Conservation (phyloP, 2,888 invertebrate species). For the Sacculina carcini region DNA sequence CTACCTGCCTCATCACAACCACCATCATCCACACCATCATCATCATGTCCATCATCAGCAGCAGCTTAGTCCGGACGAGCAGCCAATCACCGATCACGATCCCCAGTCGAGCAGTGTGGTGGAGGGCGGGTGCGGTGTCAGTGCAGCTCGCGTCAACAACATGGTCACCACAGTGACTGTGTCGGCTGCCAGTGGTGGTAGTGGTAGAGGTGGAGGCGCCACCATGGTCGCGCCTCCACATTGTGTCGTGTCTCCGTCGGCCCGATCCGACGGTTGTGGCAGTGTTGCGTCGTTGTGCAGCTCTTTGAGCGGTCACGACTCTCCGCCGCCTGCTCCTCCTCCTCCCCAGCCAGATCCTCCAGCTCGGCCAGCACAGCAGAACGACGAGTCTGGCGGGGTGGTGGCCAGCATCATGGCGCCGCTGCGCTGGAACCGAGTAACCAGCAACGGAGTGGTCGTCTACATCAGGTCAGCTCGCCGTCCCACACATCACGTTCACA, state of each 20-base stretch:
- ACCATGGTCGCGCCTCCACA: slow-evolving; percentile 16
- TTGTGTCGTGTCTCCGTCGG: slow-evolving; percentile 32
- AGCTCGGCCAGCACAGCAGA: background rate
- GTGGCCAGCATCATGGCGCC: background rate
- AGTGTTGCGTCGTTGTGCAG: slow-evolving; percentile 29
- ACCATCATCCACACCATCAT: too few relatives aligned
- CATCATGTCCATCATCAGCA: too few relatives aligned
- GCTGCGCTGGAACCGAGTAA: background rate
- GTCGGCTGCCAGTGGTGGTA: background rate
- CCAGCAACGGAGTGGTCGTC: slow-evolving; percentile 1
- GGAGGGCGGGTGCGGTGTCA: too few relatives aligned
- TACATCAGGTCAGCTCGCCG: background rate
- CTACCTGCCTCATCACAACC: too few relatives aligned
- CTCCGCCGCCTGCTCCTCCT: background rate
- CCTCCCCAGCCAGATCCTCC: too few relatives aligned
- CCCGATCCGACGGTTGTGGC: slow-evolving; percentile 31
- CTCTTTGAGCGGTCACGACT: slow-evolving; percentile 23
- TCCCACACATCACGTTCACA: too few relatives aligned
- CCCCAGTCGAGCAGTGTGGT: too few relatives aligned
- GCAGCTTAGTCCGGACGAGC: too few relatives aligned
- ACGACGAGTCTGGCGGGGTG: too few relatives aligned
- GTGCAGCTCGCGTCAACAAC: too few relatives aligned
- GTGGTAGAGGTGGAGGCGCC: background rate
- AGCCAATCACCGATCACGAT: too few relatives aligned
- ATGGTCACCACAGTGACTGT: background rate